These are phyloP conservation scores for Cephonodes hylas DNA, from an alignment of 2,888 invertebrate species.

Conservation along the genomic window DNA sequence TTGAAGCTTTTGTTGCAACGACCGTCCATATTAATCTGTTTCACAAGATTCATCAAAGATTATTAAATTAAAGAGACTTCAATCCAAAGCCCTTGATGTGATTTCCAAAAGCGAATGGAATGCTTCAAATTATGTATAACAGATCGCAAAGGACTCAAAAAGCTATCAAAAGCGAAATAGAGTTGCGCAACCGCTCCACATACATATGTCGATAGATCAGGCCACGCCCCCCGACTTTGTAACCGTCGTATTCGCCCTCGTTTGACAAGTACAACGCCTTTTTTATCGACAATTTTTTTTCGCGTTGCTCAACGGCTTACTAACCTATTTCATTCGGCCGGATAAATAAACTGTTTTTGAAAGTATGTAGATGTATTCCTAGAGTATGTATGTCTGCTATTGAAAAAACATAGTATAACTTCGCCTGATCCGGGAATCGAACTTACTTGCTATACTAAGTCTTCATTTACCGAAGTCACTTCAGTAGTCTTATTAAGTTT, in stretches of 20 bases:
- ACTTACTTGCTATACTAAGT: too few species aligned
- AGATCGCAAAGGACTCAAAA: not conserved
- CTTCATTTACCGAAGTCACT: too few species aligned
- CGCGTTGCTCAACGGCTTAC: conserved; percentile 11
- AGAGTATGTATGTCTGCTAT: too few species aligned
- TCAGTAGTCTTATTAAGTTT: too few species aligned
- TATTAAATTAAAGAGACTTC: too few species aligned
- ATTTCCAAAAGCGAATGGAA: not conserved
- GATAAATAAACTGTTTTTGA: not conserved
- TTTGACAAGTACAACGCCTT: conserved; percentile 14
- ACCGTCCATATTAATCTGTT: too few species aligned
- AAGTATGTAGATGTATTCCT: too few species aligned
- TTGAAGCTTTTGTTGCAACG: too few species aligned
- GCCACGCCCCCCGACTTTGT: conserved; percentile 19
- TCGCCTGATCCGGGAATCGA: too few species aligned
- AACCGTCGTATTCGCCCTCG: conserved; percentile 8
- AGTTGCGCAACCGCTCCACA: conserved; percentile 24
- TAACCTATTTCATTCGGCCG: not conserved
- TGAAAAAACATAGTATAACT: too few species aligned
- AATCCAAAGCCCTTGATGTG: too few species aligned
- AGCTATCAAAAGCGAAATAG: conserved; percentile 13
- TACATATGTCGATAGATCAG: conserved; percentile 30
- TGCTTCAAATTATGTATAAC: not conserved
- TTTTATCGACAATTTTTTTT: conserved; percentile 13
- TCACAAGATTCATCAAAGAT: too few species aligned